Evolutionary conservation across 2,888 invertebrate genomes (phyloP), one percentile per base, ranked within the genome.

Genomic region (Acanthopleura granulata): DNA sequence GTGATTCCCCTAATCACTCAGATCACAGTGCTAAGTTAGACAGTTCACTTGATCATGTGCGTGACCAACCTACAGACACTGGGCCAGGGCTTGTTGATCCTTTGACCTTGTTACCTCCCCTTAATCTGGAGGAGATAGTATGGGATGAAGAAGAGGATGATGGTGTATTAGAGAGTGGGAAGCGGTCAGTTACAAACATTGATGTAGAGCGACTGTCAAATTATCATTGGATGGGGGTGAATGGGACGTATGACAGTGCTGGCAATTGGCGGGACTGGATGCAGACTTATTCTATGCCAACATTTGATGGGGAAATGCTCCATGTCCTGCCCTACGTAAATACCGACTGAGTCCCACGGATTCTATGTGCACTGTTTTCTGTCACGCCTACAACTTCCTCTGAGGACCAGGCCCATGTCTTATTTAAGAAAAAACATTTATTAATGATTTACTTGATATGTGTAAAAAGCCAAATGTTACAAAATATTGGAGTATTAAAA

Each of bases 301-400:
- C 95, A 79, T 93, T 93, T 86, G 93, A 95, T 88, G 95, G 94
- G 88, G 94, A 95, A 90, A 92, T 93, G 89, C 93, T 98, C 90
- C 93, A 95, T 91, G 96, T 98, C 93, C 93, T 98, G 94, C 98
- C 98, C 92, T 98, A 98, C 92, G 97, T 97, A 92, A 95, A 97
- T 91, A 95, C 97, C 92, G 97, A 97, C 94, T 40, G 40, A 40
- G 40, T 40, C 40, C 3, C 40, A 40, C 40, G 40, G 40, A 40
- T 9, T 40, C 40, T 40, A 9, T 40, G 40, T 40, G 40, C 40
- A 40, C 9, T 40, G 40, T 40, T 40, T 40, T 40, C 40, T 40
- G 40, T 40, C 40, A 40, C 9, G 40, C 9, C 40, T 40, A 40
- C 40, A 6, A 6, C 40, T 40, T 40, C 40, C 40, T 40, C 40